Conservation (phyloP, 2,888 invertebrate genomes). For the Caenorhabditis sinica region DNA sequence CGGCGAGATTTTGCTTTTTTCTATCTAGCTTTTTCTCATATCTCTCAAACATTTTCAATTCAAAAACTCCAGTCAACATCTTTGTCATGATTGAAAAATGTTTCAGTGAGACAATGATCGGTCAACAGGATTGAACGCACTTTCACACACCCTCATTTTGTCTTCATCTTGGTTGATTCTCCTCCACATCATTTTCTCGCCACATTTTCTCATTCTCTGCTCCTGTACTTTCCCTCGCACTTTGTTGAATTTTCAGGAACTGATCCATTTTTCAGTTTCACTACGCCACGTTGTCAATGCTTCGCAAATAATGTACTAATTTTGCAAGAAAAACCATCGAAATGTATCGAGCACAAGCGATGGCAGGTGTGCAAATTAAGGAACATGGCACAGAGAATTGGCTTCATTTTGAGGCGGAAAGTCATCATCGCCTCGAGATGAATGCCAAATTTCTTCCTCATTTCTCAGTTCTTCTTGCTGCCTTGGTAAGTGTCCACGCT, state of each 20-base stretch:
- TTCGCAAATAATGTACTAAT: slow-evolving; percentile 14
- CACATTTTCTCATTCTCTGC: background rate
- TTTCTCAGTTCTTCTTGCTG: slow-evolving; percentile 1
- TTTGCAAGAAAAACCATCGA: slow-evolving; percentile 24
- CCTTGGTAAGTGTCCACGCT: slow-evolving; percentile 20
- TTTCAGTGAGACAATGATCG: slow-evolving; percentile 5
- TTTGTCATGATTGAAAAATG: slow-evolving; percentile 7
- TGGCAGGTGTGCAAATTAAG: slow-evolving; percentile 51
- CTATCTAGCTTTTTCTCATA: background rate
- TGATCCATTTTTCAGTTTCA: background rate
- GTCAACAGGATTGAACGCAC: background rate
- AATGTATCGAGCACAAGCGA: slow-evolving; percentile 28
- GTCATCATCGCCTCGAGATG: slow-evolving; percentile 30
- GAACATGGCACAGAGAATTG: slow-evolving; percentile 25
- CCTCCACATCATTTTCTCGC: background rate
- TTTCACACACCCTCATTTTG: background rate
- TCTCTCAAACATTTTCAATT: slow-evolving; percentile 13
- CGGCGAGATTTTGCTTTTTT: background rate
- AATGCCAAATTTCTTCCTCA: slow-evolving; percentile 44
- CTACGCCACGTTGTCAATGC: background rate
- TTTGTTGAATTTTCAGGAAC: background rate
- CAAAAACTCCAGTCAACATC: slow-evolving; percentile 1
- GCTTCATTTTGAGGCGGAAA: slow-evolving; percentile 26
- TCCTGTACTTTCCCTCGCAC: background rate
- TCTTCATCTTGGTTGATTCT: background rate